Base-by-base conservation (phyloP, 2,888 invertebrate genomes). In the Neoaliturus tenellus region DNA sequence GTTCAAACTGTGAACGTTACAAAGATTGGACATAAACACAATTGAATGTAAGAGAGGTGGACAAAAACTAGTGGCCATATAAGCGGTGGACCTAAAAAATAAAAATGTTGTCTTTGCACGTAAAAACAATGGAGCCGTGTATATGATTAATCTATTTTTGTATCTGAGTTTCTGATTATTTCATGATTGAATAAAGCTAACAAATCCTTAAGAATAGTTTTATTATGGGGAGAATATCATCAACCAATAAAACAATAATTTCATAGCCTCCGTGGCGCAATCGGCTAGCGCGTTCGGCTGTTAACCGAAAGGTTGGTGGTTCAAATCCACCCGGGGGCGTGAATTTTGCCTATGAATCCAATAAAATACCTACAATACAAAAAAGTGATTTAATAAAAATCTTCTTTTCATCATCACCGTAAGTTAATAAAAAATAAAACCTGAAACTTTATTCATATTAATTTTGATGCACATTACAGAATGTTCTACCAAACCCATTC, bases 231-330 rank as follows among this genome's bases (percentile, higher is more conserved):
- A 35, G 10, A n/a, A 14, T 8, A 48, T 48, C 17, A 48, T 12
- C n/a, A 48, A 48, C n/a, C 14, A n/a, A 14, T 14, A 48, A 48
- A 48, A 14, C 41, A 48, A 48, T 8, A n/a, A 8, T 55, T 23
- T 62, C 28, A 28, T 8, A 28, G 28, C 62, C 62, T 62, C 62
- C 62, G 62, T 62, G 62, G 62, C 62, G 62, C 28, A 62, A 28
- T 31, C 62, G 25, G 23, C 58, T 20, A 58, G 25, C 97, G 97
- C 97, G 97, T 97, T 97, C 97, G 97, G 97, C 97, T 97, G 97
- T 97, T 97, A 97, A 97, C 97, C 97, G 96, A 97, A 97, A 97
- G 97, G 97, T 97, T 96, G 97, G 96, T 97, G 96, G 97, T 97
- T 97, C 97, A 95, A 97, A 96, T 95, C 97, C 96, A 96, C 96